Evolutionary conservation across 1,140 invertebrate species (phyloP).

Genomic region (Heliconius himera): DNA sequence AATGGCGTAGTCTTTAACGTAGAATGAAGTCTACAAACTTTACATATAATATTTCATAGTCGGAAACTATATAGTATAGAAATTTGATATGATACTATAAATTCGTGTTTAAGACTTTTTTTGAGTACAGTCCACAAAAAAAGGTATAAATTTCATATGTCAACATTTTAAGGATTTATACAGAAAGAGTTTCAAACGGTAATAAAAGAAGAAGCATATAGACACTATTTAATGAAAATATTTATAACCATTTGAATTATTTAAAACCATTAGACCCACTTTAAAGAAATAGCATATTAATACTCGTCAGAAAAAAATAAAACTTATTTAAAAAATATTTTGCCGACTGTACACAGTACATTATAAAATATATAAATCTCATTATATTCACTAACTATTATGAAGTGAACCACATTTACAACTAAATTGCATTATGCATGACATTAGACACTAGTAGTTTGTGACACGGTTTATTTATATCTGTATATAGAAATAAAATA

Average conservation of each 20-base stretch:
- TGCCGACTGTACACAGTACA: slow-evolving; percentile 9
- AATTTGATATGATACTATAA: slow-evolving; percentile 70
- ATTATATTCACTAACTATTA: slow-evolving; percentile 12
- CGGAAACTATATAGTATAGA: slow-evolving; percentile 33
- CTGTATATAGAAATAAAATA: neutral
- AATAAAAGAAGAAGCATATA: neutral
- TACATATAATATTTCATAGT: slow-evolving; percentile 15
- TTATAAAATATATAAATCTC: slow-evolving; percentile 17
- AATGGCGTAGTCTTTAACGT: slow-evolving; percentile 58
- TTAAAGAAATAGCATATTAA: no score
- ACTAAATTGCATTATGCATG: slow-evolving; percentile 26
- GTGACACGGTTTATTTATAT: slow-evolving; percentile 17
- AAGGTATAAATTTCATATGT: neutral
- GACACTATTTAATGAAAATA: no score
- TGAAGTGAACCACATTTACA: slow-evolving; percentile 2
- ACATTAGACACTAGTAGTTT: slow-evolving; percentile 32
- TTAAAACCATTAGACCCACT: no score
- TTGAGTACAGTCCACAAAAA: slow-evolving; percentile 37
- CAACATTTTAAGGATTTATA: neutral
- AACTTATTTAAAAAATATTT: neutral
- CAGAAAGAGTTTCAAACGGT: neutral
- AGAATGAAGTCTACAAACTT: slow-evolving; percentile 27
- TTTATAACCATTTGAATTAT: no score
- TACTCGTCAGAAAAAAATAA: neutral
- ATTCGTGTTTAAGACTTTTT: slow-evolving; percentile 57